Base-by-base conservation (phyloP, 2,113 vertebrate species). In the Phyllostomus discolor region DNA sequence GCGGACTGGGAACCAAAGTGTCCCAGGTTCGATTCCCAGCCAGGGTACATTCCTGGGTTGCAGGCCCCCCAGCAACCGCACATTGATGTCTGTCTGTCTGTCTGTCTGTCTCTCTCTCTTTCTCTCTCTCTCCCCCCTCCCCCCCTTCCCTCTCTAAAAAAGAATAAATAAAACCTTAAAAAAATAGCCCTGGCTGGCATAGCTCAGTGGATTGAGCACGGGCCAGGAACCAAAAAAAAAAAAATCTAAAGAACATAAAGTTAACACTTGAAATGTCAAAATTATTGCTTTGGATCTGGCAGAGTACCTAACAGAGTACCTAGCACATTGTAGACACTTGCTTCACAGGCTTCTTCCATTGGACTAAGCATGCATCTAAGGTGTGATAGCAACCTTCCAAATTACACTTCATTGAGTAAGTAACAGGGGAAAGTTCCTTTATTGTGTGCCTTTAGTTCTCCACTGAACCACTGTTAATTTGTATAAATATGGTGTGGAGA, bases 241-340 rank as follows among this genome's bases (percentile, higher is more conserved):
- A 78, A 69, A 80, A 69, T 38, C 31, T 57, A 95, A 91, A 85
- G 73, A 73, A 91, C 5, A 80, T 76, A 28, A 95, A 80, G 38
- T 79, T 90, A 95, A 72, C 31, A 95, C n/a, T 31, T 82, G 83
- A 91, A 93, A 93, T 85, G 54, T 83, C 91, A 97, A 90, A 96
- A 84, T 79, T 50, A 87, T 66, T 67, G 52, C 67, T 94, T 88
- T 97, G 28, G 73, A 75, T 41, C 57, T 88, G 48, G 43, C 50
- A 95, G 50, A 93, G 46, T 52, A 88, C 48, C 73, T 83, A 92
- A 31, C 10, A 91, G 59, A 94, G n/a, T 35, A 82, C 28, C 38
- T 92, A 64, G 79, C 22, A 95, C 17, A 64, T 64, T 31, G 62
- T 6, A 64, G 43, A 90, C 94, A 90, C n/a, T 70, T 87, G 75